A percentile compares a stretch with the other conserved stretches of the same genome.
Evolutionary conservation across 2,797 vertebrate species (phyloP).

Genomic region (Etheostoma perlongum): DNA sequence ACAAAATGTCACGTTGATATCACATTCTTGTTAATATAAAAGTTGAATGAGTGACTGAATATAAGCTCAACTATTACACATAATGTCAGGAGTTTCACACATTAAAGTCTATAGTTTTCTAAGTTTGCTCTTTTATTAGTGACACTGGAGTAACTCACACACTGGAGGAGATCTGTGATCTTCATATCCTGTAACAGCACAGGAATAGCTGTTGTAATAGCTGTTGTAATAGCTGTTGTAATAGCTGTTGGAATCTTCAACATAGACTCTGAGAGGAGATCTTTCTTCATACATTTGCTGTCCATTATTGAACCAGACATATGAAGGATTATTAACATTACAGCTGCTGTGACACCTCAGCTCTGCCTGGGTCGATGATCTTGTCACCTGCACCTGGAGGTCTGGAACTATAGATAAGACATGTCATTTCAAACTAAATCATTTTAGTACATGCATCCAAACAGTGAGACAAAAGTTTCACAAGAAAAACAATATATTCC

Average conservation of each 20-base stretch:
- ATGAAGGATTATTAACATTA: neutral
- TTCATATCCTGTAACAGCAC: slow-evolving; percentile 24
- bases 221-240: too few species aligned
- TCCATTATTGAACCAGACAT: slow-evolving; percentile 42
- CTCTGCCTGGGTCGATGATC: neutral
- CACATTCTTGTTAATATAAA: too few species aligned
- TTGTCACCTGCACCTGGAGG: neutral
- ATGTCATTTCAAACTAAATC: neutral
- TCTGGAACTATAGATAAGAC: neutral
- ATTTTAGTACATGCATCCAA: neutral
- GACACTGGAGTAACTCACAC: neutral
- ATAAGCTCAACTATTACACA: too few species aligned
- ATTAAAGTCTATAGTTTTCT: too few species aligned
- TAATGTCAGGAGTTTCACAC: too few species aligned
- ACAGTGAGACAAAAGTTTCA: neutral
- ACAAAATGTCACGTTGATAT: too few species aligned
- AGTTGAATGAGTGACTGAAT: too few species aligned
- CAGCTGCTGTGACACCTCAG: slow-evolving; percentile 34
- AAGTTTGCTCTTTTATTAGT: too few species aligned
- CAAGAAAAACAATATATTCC: too few species aligned
- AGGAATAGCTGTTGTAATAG: slow-evolving; percentile 1
- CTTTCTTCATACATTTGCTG: rapidly evolving
- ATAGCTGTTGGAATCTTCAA: too few species aligned
- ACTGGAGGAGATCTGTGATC: slow-evolving; percentile 5
- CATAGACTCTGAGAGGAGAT: too few species aligned